Evolutionary conservation across 2,113 vertebrate genomes (phyloP), one percentile per base, ranked within the genome.

Genomic region (Henicopernis longicauda): DNA sequence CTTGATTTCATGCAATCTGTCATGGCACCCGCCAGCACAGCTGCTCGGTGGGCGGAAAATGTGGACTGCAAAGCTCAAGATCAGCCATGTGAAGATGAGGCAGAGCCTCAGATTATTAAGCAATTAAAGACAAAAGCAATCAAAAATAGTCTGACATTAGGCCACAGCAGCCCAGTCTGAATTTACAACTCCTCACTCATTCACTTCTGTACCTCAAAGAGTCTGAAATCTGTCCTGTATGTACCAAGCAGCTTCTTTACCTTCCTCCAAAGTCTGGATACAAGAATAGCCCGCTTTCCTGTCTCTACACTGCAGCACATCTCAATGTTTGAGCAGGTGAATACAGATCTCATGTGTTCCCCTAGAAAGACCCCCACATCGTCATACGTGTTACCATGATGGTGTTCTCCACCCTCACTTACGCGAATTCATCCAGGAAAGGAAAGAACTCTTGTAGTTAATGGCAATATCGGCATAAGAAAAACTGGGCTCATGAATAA

Each of bases 381-480:
- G 16, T 23, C 54, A 27, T 3, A 18, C 1, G 2, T 10, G 44
- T 54, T 42, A 40, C 40, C 10, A 7, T 4, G 57, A 19, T 1
- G 58, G 49, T 69, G 34, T 71, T 80, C 67, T 80, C 26, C 61
- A 36, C 18, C 13, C 21, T 63, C 49, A 26, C 7, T n/a, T 47
- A 21, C 15, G 19, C 38, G 26, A 76, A 55, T 23, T 27, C 42
- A 59, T 5, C n/a, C 18, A 11, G 57, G 57, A 77, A 67, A 59
- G 7, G 57, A 57, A 76, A 29, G 15, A 88, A n/a, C 13, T 69
- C 52, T 47, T 52, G 44, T 7, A 76, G 34, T 42, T 38, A 47
- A 42, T 20, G n/a, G 42, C 32, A 40, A 22, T 9, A 8, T 0
- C 2, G 3, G 12, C 40, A 11, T 3, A 76, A 82, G 12, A 45